Percentiles rank a stretch among this genome's conserved stretches.
These are phyloP conservation scores for Drymodes brunneopygia DNA, from an alignment of 2,113 vertebrate genomes.

Conservation along the genomic window DNA sequence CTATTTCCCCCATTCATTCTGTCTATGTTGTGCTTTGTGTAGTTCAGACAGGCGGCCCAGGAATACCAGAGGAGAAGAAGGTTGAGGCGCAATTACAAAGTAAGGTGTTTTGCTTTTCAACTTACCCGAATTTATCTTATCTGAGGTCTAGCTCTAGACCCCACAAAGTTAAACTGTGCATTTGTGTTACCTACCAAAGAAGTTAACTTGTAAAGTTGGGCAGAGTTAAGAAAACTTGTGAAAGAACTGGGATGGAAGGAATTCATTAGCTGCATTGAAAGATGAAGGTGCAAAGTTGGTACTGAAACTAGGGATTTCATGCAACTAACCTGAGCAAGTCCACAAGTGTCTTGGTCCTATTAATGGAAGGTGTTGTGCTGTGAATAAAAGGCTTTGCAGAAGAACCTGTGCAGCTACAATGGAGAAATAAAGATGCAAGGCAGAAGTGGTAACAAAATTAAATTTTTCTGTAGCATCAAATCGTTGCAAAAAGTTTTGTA, in stretches of 20 bases:
- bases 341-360: not conserved
- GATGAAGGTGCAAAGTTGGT: not conserved
- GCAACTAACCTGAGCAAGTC: not conserved
- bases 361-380: not conserved
- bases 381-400: not conserved
- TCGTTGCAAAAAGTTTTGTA: not conserved
- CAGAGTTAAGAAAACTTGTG: not conserved
- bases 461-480: not conserved
- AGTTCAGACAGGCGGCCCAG: conserved; percentile 78
- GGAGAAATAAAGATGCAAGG: not conserved
- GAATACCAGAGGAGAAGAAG: conserved; percentile 69
- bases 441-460: not conserved
- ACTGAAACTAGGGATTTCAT: not conserved
- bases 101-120: conserved; percentile 55
- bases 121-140: not conserved
- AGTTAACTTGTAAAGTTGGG: not conserved
- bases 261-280: not conserved
- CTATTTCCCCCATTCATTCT: conserved; percentile 3
- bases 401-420: not conserved
- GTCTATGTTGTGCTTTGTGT: conserved; percentile 10
- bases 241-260: not conserved
- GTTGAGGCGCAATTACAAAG: conserved; percentile 72
- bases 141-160: not conserved
- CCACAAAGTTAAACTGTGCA: not conserved
- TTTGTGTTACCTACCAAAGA: not conserved